Percentiles rank a stretch among this genome's conserved stretches.
Conservation (phyloP, 2,113 vertebrate species). For the Silurus asotus region DNA sequence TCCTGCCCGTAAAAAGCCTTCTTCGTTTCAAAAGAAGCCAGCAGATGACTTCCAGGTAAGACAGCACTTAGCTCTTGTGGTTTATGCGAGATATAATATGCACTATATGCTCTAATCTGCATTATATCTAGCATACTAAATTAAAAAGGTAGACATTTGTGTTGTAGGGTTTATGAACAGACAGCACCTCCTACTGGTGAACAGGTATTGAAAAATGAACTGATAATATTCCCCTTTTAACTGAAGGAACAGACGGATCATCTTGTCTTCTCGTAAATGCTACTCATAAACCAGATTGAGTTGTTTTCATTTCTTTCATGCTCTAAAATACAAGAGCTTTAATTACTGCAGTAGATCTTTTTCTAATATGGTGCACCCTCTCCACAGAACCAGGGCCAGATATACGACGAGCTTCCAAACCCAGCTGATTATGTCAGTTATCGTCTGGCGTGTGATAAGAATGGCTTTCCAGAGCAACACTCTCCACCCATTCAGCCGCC, state of each 20-base stretch:
- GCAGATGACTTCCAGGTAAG: constrained; percentile 55
- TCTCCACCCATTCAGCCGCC: constrained; percentile 75
- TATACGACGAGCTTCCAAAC: constrained; percentile 77
- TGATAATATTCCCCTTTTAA: constrained; percentile 4
- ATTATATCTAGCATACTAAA: constrained; percentile 13
- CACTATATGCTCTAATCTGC: constrained; percentile 34
- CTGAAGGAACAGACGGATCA: not conserved
- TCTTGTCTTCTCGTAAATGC: not conserved
- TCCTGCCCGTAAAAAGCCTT: constrained; percentile 44
- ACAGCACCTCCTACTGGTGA: constrained; percentile 50
- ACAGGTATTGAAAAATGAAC: constrained; percentile 14
- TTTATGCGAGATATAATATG: constrained; percentile 26
- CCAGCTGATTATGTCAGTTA: constrained; percentile 82
- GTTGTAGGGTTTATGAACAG: constrained; percentile 30
- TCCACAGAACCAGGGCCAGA: constrained; percentile 75
- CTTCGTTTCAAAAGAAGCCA: constrained; percentile 47
- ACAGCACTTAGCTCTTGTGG: constrained; percentile 31
- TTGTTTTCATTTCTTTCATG: not conserved
- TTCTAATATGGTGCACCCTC: constrained; percentile 52
- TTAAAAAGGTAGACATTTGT: constrained; percentile 36
- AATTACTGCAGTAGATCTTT: constrained; percentile 34
- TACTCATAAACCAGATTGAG: not conserved
- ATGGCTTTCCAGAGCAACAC: constrained; percentile 77
- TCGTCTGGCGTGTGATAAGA: constrained; percentile 76
- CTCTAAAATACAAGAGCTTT: not conserved